phyloP scores from a whole-genome alignment of 2,113 vertebrate species.

The Nothoprocta perdicaria region DNA sequence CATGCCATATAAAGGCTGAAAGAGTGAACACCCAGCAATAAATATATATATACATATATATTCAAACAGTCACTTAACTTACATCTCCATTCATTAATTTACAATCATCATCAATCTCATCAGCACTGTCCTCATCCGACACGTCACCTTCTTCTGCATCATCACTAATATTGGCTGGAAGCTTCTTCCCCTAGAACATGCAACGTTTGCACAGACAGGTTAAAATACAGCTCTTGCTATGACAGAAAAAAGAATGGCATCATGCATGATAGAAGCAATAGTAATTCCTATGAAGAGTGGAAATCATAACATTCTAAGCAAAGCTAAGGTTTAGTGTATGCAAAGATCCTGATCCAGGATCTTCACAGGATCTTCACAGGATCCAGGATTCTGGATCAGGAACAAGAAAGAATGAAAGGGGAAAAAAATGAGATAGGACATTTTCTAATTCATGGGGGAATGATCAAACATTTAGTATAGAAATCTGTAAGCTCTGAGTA shows the following conservation, averaged over 20 bases:
- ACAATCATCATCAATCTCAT: conserved; percentile 97
- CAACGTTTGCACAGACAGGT: not conserved
- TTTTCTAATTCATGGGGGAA: not conserved
- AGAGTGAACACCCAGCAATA: not conserved
- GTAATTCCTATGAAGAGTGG: not conserved
- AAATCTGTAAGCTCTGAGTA: not conserved
- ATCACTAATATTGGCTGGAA: conserved; percentile 92
- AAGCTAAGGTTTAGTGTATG: not conserved
- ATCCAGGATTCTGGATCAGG: not conserved
- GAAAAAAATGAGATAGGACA: not conserved
- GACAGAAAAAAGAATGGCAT: not conserved
- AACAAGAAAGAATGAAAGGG: not conserved
- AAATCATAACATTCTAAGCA: not conserved
- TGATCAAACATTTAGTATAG: not conserved
- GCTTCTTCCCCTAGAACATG: conserved; percentile 91
- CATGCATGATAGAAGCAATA: not conserved
- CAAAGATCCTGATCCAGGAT: not conserved
- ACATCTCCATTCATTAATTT: conserved; percentile 96
- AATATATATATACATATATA: not conserved
- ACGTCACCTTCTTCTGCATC: conserved; percentile 95
- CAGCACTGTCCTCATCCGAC: conserved; percentile 97
- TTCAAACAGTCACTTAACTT: conserved; percentile 56
- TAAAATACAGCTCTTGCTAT: not conserved
- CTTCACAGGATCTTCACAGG: too few relatives aligned
- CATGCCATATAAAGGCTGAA: not conserved